These are phyloP conservation scores for Mugil cephalus DNA, from an alignment of 2,113 vertebrate species.

Conservation along the genomic window DNA sequence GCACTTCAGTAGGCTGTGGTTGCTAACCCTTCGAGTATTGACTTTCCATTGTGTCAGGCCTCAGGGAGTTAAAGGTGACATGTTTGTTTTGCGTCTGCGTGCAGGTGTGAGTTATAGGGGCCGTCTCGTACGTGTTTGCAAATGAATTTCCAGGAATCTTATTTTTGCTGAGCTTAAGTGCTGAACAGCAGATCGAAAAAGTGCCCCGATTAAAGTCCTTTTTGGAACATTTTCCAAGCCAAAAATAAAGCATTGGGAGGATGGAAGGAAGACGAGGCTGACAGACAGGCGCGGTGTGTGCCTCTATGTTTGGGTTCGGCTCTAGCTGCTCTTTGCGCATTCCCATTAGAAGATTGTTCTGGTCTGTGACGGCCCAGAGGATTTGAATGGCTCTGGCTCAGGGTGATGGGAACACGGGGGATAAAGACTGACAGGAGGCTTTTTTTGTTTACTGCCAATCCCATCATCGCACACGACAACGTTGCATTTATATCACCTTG, in stretches of 20 bases:
- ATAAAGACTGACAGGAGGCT: conserved; percentile 52
- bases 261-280: conserved; percentile 37
- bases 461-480: conserved; percentile 33
- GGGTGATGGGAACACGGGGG: conserved; percentile 62
- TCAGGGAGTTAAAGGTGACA: conserved; percentile 27
- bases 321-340: conserved; percentile 50
- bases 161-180: conserved; percentile 30
- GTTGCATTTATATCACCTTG: conserved; percentile 29
- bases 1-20: conserved; percentile 23
- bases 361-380: conserved; percentile 57
- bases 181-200: conserved; percentile 37
- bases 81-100: conserved; percentile 17
- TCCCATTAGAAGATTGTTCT: conserved; percentile 66
- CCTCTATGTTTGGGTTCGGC: conserved; percentile 24
- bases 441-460: conserved; percentile 23
- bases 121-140: not conserved
- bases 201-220: conserved; percentile 18
- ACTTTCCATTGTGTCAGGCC: conserved; percentile 26
- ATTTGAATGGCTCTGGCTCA: conserved; percentile 68
- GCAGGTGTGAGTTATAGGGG: not conserved
- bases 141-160: conserved; percentile 19
- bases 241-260: conserved; percentile 31
- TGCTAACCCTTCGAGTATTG: conserved; percentile 15
- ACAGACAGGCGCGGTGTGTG: conserved; percentile 21
- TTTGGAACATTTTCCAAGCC: conserved; percentile 26